Percentiles rank a stretch among this genome's conserved stretches.
phyloP scores from a whole-genome alignment of 2,797 vertebrate species.

The Lepidocolaptes lacrymiger region DNA sequence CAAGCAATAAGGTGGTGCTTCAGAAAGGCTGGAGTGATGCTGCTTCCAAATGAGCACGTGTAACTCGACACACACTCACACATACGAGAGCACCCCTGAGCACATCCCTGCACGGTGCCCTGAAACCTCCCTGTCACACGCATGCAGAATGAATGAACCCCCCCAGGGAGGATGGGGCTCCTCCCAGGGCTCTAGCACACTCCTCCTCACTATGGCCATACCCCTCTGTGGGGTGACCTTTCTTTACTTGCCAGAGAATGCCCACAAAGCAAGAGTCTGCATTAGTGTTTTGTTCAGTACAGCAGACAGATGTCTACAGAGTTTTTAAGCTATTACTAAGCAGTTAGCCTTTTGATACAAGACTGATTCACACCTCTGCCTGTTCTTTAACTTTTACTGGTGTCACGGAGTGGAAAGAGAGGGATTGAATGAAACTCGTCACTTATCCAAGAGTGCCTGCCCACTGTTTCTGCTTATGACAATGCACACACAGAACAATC shows the following conservation, averaged over 20 bases:
- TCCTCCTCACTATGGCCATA: not conserved
- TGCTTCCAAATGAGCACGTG: not conserved
- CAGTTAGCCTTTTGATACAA: not conserved
- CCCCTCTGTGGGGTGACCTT: not conserved
- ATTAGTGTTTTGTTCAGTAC: not conserved
- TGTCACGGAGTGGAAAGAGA: conserved; percentile 13
- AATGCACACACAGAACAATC: conserved; percentile 2
- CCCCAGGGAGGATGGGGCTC: not conserved
- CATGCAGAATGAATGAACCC: conserved; percentile 16
- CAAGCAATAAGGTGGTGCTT: not conserved
- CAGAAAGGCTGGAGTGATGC: not conserved
- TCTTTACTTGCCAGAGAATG: not conserved
- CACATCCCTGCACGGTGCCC: not conserved
- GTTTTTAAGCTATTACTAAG: not conserved
- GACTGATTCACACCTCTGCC: not conserved
- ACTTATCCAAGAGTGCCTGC: conserved; percentile 14
- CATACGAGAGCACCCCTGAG: not conserved
- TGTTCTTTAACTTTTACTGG: conserved; percentile 24
- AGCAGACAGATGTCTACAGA: not conserved
- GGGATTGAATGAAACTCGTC: conserved; percentile 47
- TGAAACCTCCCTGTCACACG: not conserved
- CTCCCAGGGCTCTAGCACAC: not conserved
- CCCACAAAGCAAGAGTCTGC: not conserved
- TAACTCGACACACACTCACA: not conserved
- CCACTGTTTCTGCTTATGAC: conserved; percentile 22